Percentiles rank a stretch among this genome's conserved stretches.
phyloP scores from a whole-genome alignment of 2,113 vertebrate species.

The Helogale parvula region DNA sequence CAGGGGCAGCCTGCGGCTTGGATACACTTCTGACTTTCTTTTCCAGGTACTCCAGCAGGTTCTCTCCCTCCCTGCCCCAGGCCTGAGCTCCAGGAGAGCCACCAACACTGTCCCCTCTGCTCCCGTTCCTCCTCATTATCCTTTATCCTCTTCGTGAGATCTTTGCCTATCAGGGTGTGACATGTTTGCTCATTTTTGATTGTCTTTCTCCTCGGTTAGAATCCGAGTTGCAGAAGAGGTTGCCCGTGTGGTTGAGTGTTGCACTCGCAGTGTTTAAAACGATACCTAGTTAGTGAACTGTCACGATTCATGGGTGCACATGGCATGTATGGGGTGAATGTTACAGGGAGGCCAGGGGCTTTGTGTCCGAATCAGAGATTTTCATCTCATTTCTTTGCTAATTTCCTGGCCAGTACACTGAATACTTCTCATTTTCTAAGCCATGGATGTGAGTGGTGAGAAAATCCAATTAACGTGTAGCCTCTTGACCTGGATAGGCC shows the following conservation, averaged over 20 bases:
- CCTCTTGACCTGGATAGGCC: neutral
- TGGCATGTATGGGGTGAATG: accelerated
- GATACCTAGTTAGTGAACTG: neutral
- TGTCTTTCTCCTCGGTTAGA: neutral
- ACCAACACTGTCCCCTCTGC: accelerated
- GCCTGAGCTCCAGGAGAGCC: neutral
- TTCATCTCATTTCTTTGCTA: neutral
- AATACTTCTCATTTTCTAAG: neutral
- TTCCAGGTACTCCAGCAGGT: neutral
- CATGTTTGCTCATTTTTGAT: neutral
- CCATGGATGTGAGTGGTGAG: neutral
- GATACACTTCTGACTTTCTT: accelerated
- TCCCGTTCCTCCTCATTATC: accelerated
- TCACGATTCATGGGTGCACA: neutral
- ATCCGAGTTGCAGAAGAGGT: neutral
- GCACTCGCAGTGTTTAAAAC: neutral
- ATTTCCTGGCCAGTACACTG: neutral
- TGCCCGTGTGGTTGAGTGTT: neutral
- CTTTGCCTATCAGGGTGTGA: neutral
- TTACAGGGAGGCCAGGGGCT: neutral
- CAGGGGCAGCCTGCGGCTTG: accelerated
- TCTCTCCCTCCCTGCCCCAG: too few species aligned
- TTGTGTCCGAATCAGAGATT: neutral
- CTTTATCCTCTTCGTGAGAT: neutral
- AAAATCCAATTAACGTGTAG: neutral